Evolutionary conservation across 64 coral and sea anemone species (phyloP), one percentile per base, ranked within the genome.

Genomic region (Pocillopora verrucosa): DNA sequence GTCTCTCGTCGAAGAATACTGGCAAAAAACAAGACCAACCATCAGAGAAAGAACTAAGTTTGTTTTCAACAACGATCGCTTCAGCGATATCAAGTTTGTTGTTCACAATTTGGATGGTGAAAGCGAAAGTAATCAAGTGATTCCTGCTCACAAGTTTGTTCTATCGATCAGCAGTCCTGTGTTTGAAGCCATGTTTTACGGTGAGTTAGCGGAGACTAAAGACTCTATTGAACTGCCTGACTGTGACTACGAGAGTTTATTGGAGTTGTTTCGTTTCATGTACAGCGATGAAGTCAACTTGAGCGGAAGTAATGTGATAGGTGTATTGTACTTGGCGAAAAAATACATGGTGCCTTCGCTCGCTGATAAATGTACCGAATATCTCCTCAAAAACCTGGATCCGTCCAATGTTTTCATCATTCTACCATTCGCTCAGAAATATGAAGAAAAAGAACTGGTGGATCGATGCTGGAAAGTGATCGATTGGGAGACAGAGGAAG

Each of bases 401-500:
- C 73, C 30, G 10, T 75, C 73, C 0, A 75, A 75, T 75, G 73
- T 75, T 75, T 75, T 75, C 9, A 75, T 1, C 4, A 75, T 75
- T 2, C 73, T 75, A 1, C 73, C 73, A 2, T 62, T 5, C 36
- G 26, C 73, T 3, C 73, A 36, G 73, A 38, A 4, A 73, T 73
- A 73, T 26, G 69, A 73, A 73, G 69, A 73, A 3, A 73, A 73
- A 73, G 19, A 1, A 17, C 69, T 73, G 15, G 69, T 24, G 11
- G 69, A 73, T 24, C 19, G 69, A 73, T 73, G 69, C 69, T 73
- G 69, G 69, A 73, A 26, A 73, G 69, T 73, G 69, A 73, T 73
- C 30, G 69, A 73, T 9, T 11, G n/a, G 11, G 9, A 73, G 69
- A 24, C 69, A 30, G 69, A 73, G 30, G 69, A 22, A 11, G n/a